Base-by-base conservation (phyloP, 53 echinoderm and acorn worm genomes). In the Apostichopus leukothele region DNA sequence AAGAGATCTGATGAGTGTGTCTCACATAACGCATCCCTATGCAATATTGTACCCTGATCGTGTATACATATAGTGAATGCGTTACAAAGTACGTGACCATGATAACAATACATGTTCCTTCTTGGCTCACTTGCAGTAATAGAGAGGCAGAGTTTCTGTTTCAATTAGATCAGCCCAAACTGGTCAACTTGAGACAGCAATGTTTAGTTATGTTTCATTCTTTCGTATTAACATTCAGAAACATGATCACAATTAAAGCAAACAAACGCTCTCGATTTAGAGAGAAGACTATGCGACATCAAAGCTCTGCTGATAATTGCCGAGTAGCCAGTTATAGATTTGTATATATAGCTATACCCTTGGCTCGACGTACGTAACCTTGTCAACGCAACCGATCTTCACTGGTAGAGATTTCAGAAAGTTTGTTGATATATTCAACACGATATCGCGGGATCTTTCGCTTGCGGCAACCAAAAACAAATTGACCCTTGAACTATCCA, bases 381-480 rank as follows among this genome's bases (percentile, higher is more conserved):
- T 63, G 63, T 63, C 63, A 63, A 63, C 63, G 63, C 63, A 63
- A 16, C 16, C 63, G 63, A 39, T 39, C 39, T 39, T 39, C 39
- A 3, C 39, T 39, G 39, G 39, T 39, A 39, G 39, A 39, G 39
- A 39, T 39, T 39, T 39, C 39, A 39, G 39, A 3, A 39, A 39
- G 39, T 79, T 79, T 79, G 79, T 79, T 79, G 79, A 79, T 53
- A 79, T 79, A 52, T 79, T 79, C 79, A 79, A 79, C 79, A 79
- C 51, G 79, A 79, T 52, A 79, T 52, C 39, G 79, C 52, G 50
- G 53, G 39, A 53, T 79, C 63, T 63, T 16, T 63, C 63, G 63
- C 16, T 39, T 39, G 39, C 63, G 12, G 16, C 63, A 11, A 63
- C 11, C 63, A 63, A 63, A 9, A 63, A 16, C 63, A 63, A 63